Percentiles rank a stretch among this genome's conserved stretches.
Conservation (phyloP, 2,797 vertebrate genomes). For the Acipenser ruthenus region DNA sequence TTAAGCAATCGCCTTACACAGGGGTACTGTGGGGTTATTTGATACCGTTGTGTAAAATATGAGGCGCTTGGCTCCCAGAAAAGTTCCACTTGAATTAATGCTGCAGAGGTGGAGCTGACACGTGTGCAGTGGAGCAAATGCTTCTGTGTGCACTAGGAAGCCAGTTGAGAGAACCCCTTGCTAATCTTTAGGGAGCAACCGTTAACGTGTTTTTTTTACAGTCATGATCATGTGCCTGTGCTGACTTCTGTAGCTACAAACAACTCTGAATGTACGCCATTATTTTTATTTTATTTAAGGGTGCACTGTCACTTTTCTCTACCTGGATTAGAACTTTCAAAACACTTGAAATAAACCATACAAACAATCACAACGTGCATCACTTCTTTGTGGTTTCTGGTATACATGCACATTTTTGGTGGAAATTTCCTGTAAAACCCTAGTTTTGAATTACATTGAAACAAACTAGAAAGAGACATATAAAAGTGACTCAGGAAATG, state of each 20-base stretch:
- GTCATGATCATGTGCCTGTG: neutral
- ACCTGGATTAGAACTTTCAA: no score
- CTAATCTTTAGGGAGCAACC: conserved; percentile 22
- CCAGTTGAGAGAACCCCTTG: conserved; percentile 23
- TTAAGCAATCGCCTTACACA: conserved; percentile 30
- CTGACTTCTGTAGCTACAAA: neutral
- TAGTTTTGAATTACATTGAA: no score
- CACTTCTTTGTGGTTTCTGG: no score
- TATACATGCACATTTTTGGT: no score
- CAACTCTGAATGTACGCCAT: conserved; percentile 25
- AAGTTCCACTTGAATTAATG: conserved; percentile 22
- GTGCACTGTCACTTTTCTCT: no score
- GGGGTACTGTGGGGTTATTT: conserved; percentile 24
- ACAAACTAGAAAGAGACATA: no score
- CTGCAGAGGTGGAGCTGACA: conserved; percentile 30
- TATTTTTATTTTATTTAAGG: no score
- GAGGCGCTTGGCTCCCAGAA: conserved; percentile 30
- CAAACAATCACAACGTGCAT: no score
- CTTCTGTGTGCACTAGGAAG: conserved; percentile 4
- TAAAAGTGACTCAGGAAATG: no score
- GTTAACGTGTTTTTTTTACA: neutral
- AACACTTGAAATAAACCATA: no score
- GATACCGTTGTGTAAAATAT: conserved; percentile 4
- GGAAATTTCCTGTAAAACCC: no score
- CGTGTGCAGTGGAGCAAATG: conserved; percentile 24